Evolutionary conservation across 2,888 invertebrate genomes (phyloP), one percentile per base, ranked within the genome.

Genomic region (Ochlodes sylvanus): DNA sequence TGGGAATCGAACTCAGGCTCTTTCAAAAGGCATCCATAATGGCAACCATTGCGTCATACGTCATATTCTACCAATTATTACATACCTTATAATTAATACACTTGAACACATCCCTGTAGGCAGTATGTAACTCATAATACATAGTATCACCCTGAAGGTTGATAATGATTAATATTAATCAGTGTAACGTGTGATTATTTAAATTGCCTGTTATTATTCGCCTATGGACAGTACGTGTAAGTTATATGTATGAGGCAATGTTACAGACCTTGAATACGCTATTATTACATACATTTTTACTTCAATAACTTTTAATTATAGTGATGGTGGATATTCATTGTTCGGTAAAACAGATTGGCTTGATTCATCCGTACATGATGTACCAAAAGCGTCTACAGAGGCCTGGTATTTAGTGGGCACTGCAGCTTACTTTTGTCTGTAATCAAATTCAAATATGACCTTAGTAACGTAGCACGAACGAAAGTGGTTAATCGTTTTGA

Each of bases 141-240:
- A 41, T 12, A 38, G 10, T 32, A 56, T 15, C 21, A 14, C 15
- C 15, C 10, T 38, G 58, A 58, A 65, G 57, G 65, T 52, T 50
- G 32, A 5, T 44, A 58, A 50, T 27, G 57, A 58, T 65, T 65
- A 58, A 65, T 65, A 58, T 65, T 58, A 65, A 65, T 65, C 63
- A 57, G 41, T 50, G 15, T 38, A 65, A 65, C 65, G 41, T 65
- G 27, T 65, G 50, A 58, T 65, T 65, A 65, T 65, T 66, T 66
- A 60, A 66, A 66, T 66, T 66, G 58, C 27, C 58, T 52, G 19
- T 58, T 66, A 66, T 57, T 66, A 60, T 60, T 58, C 65, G 34
- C 63, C 17, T 19, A 44, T 57, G 21, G 19, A 54, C 38, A 32
- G 12, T 27, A 21, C 10, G 0, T 21, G 21, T 65, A 50, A 52